Evolutionary conservation across 1,140 invertebrate genomes (phyloP), one percentile per base, ranked within the genome.

Genomic region (Holotrichia oblita): DNA sequence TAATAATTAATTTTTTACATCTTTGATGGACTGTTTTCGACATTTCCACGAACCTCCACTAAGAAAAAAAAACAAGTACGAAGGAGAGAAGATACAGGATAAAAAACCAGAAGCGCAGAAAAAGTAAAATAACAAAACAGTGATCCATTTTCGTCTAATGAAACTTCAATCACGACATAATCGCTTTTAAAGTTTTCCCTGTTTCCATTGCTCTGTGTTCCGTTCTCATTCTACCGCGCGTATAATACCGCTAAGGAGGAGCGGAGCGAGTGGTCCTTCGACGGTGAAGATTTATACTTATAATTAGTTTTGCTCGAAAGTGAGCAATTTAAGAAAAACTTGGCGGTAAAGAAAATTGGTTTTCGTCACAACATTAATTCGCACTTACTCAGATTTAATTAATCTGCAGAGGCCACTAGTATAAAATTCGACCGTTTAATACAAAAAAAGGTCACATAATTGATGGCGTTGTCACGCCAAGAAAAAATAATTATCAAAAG

Each of bases 251-350:
- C 22, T 7, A 6, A 48, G 7, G 10, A 14, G 44, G 10, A 17
- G n/a, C n/a, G 22, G 17, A 64, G 27, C 22, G 27, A 69, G 10
- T 34, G 22, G 20, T 34, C 22, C 61, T 69, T 69, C 61, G 61
- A 14, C 61, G 27, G 6, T 12, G 61, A 69, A 24, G 61, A 69
- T 69, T 69, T 69, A 69, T 69, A 69, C 61, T 69, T 69, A 69
- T 69, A 69, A 69, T 69, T 69, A 69, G 61, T 69, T 69, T 69
- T 34, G 61, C 61, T 34, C 6, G 61, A 61, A 69, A 69, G 61
- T 69, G 61, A 69, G 61, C 61, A 69, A 69, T 69, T 69, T 69
- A 69, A 69, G 22, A 69, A 69, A 69, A 69, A 69, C 61, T 69
- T 69, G 24, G 12, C 22, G 20, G 22, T 14, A 34, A 69, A 14